Percentiles rank a stretch among this genome's conserved stretches.
These are phyloP conservation scores for Mantis religiosa DNA, from an alignment of 2,888 invertebrate genomes.

Conservation along the genomic window DNA sequence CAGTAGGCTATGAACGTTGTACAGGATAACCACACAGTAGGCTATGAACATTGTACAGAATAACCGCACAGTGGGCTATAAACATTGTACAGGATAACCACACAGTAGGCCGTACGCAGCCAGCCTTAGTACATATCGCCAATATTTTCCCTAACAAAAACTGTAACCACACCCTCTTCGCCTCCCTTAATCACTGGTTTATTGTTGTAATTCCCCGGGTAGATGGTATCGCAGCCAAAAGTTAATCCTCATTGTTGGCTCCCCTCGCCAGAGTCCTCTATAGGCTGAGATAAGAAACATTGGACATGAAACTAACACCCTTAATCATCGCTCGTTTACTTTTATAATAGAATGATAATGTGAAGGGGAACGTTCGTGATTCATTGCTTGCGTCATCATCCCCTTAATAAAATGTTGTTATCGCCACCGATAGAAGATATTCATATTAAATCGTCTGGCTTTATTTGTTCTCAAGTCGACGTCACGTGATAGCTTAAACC, in stretches of 20 bases:
- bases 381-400: background rate
- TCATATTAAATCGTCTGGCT: too few relatives aligned
- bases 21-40: too few relatives aligned
- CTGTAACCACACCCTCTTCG: background rate
- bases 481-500: too few relatives aligned
- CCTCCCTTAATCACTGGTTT: constrained; percentile 22
- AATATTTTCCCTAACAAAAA: background rate
- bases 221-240: constrained; percentile 7
- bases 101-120: too few relatives aligned
- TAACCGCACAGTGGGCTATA: too few relatives aligned
- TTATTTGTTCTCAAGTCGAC: too few relatives aligned
- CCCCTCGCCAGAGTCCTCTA: background rate
- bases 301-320: constrained; percentile 20
- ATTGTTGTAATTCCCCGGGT: constrained; percentile 23
- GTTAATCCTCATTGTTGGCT: constrained; percentile 15
- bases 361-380: background rate
- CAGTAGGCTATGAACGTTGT: too few relatives aligned
- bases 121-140: background rate
- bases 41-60: too few relatives aligned
- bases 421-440: too few relatives aligned
- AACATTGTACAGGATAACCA: too few relatives aligned
- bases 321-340: constrained; percentile 16
- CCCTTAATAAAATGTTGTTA: background rate
- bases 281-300: constrained; percentile 20
- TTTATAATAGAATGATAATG: constrained; percentile 18